Evolutionary conservation across 2,113 vertebrate species (phyloP).

Genomic region (Suncus etruscus): DNA sequence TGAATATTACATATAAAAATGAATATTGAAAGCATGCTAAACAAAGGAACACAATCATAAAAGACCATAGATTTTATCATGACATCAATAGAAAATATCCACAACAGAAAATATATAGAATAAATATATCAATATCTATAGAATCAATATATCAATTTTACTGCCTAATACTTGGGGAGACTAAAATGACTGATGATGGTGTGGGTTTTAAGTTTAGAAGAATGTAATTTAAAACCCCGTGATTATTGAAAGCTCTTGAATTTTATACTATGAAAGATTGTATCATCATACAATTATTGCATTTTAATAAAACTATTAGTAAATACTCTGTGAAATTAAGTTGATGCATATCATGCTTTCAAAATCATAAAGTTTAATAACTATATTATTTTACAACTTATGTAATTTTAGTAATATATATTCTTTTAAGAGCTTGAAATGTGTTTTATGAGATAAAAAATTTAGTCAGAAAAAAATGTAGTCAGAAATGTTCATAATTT

Average conservation of each 20-base stretch:
- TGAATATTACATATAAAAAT: not conserved
- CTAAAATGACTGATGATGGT: not conserved
- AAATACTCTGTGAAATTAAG: not conserved
- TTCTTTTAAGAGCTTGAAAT: slow-evolving; percentile 40
- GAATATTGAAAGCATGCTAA: not conserved
- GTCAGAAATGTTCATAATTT: not conserved
- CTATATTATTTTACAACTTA: not conserved
- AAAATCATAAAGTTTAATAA: not conserved
- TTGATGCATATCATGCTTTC: not conserved
- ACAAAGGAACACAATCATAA: too few relatives aligned
- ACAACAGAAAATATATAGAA: not conserved
- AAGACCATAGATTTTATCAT: not conserved
- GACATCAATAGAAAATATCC: not conserved
- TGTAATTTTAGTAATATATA: not conserved
- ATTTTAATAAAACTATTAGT: slow-evolving; percentile 2
- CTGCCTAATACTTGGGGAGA: not conserved
- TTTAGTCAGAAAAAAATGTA: not conserved
- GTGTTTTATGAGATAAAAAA: not conserved
- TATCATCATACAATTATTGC: not conserved
- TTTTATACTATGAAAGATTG: not conserved
- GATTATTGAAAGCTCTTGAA: not conserved
- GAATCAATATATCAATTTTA: not conserved
- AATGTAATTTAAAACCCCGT: not conserved
- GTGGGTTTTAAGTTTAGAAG: not conserved
- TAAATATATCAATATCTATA: not conserved